Conservation (phyloP, 2,113 vertebrate species). For the Myanophis thanlyinensis region DNA sequence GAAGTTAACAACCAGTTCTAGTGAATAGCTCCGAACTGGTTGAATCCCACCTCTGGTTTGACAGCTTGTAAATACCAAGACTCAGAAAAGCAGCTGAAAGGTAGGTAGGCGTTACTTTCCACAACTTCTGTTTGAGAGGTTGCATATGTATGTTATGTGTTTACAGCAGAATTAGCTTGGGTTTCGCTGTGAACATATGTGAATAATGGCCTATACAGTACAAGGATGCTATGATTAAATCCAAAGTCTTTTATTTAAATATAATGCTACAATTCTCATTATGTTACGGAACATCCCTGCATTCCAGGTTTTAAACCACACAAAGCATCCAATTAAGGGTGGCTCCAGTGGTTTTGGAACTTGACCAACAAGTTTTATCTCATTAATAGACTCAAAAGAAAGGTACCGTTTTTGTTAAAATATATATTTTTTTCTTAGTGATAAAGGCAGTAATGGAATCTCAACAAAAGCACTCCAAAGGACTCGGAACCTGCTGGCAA, state of each 20-base stretch:
- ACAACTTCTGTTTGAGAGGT: background rate
- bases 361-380: slow-evolving; percentile 76
- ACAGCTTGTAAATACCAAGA: background rate
- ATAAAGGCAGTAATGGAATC: slow-evolving; percentile 73
- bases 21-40: too few relatives aligned
- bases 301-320: slow-evolving; percentile 65
- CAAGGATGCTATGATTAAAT: slow-evolving; percentile 52
- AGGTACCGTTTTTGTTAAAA: slow-evolving; percentile 73
- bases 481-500: slow-evolving; percentile 63
- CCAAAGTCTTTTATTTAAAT: slow-evolving; percentile 39
- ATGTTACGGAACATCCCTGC: slow-evolving; percentile 56
- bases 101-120: background rate
- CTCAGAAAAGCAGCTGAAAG: background rate
- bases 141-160: background rate
- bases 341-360: slow-evolving; percentile 81
- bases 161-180: slow-evolving; percentile 40
- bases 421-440: slow-evolving; percentile 68
- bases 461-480: slow-evolving; percentile 66
- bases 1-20: too few relatives aligned
- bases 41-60: too few relatives aligned
- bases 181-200: slow-evolving; percentile 48
- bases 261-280: slow-evolving; percentile 58
- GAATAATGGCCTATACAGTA: slow-evolving; percentile 24
- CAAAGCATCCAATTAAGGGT: slow-evolving; percentile 71
- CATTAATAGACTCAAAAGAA: slow-evolving; percentile 73